Base-by-base conservation (phyloP, 2,113 vertebrate species). In the Pitta sordida region DNA sequence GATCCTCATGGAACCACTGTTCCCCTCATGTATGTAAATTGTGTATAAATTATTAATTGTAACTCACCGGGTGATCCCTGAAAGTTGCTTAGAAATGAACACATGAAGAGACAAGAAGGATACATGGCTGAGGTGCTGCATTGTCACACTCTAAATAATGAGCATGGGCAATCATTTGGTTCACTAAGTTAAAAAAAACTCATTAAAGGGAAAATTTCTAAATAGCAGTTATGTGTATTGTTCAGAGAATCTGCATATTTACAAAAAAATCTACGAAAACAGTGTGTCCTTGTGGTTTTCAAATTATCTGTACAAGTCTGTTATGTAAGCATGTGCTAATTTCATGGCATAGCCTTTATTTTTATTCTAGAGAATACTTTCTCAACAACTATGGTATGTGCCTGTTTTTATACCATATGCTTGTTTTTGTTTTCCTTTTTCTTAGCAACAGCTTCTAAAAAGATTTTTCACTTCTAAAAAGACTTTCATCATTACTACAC, bases 361-460 rank as follows among this genome's bases (percentile, higher is more conserved):
- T 92, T 79, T 64, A 68, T 82, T 73, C 36, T 53, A 77, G 37
- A 68, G 56, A 58, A 60, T 49, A 34, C 68, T 87, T 84, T 69
- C 53, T 64, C 51, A 21, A 36, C 53, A 91, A 80, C 59, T 74
- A n/a, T 43, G 80, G 14, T 46, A 79, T 51, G n/a, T 68, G 20
- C 11, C 76, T 90, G 44, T 26, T 95, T 83, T 78, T 52, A 44
- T 21, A 62, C 18, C 51, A 65, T 77, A 73, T 73, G 30, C 7
- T 64, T 91, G 81, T 0, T 83, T 95, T 88, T 91, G 32, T 89
- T 86, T 78, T 55, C 52, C 26, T 59, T 86, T 55, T 90, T 91
- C 82, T 91, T 91, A 73, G 58, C 78, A 92, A 85, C 49, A 64
- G 29, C 15, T 75, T 95, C 43, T 90, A 55, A 60, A 83, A 92